Evolutionary conservation across 2,888 invertebrate species (phyloP), one percentile per base, ranked within the genome.

Genomic region (Chloroclysta siterata): DNA sequence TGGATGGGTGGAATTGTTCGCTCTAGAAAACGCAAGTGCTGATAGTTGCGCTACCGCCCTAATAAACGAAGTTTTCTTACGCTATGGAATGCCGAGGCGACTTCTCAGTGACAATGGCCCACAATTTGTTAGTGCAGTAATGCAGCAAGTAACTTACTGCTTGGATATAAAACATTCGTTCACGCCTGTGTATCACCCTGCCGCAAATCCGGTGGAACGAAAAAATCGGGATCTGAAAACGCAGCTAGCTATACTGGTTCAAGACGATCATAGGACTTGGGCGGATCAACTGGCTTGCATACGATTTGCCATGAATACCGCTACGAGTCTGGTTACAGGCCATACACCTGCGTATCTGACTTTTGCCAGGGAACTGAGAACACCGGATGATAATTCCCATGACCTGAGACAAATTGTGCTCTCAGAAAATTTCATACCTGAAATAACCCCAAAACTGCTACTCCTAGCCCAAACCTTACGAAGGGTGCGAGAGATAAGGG

Each of bases 61-160:
- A n/a, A 5, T 42, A n/a, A 42, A 42, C 13, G 42, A 42, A 13
- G n/a, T 83, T 4, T 77, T 85, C 36, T 54, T 85, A 3, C 69
- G 83, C 8, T 84, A 76, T 65, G 83, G 83, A 4, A 39, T 76
- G 2, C 81, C 80, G 4, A 58, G 82, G 15, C 57, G 77, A 15
- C 53, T 84, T 0, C 70, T 81, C 28, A 76, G 75, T 10, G 81
- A 85, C 59, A 85, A 84, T 52, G 83, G 83, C 0, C 59, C 72
- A 0, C 83, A 83, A 58, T 81, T 84, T 65, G 70, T 83, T 0
- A 72, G 75, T 10, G 74, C 70, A 0, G 66, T 82, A 0, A 82
- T 84, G 79, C 83, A 84, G 56, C 68, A 82, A 53, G 48, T 80
- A 0, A 58, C 65, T 1, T 72, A 29, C n/a, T 73, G 63, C 17